A percentile compares a stretch with the other conserved stretches of the same genome.
Evolutionary conservation across 2,888 invertebrate species (phyloP).

Genomic region (Synanthedon tipuliformis): DNA sequence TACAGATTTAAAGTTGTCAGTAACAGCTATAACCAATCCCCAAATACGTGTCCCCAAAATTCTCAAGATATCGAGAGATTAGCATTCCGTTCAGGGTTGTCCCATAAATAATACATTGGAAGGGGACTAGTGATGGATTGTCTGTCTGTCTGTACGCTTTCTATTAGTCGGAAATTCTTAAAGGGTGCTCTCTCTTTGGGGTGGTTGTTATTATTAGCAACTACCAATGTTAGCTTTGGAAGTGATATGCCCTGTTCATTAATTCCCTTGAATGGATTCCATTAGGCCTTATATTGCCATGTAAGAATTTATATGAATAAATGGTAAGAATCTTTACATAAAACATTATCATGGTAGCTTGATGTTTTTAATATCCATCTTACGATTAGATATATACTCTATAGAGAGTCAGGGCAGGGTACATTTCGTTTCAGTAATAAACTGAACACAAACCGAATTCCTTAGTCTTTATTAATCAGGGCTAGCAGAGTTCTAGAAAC

Average conservation of each 20-base stretch:
- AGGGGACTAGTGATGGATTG: slow-evolving; percentile 63
- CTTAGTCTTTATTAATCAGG: too few relatives aligned
- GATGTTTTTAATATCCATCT: too few relatives aligned
- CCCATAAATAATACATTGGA: slow-evolving; percentile 68
- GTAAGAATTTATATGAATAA: not conserved
- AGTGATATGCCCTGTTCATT: slow-evolving; percentile 47
- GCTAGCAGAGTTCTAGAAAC: too few relatives aligned
- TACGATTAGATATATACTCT: too few relatives aligned
- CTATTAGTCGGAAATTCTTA: slow-evolving; percentile 67
- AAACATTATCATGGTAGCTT: too few relatives aligned
- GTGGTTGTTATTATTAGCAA: slow-evolving; percentile 53
- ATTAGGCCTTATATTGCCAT: not conserved
- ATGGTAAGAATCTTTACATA: not conserved
- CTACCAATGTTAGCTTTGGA: slow-evolving; percentile 58
- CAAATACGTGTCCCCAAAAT: slow-evolving; percentile 42
- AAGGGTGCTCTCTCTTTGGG: slow-evolving; percentile 54
- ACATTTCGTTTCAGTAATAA: too few relatives aligned
- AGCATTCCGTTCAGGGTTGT: slow-evolving; percentile 52
- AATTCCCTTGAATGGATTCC: slow-evolving; percentile 24
- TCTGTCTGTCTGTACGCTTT: slow-evolving; percentile 62
- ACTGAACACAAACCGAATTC: too few relatives aligned
- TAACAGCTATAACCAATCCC: not conserved
- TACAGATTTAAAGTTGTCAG: slow-evolving; percentile 16
- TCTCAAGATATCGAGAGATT: slow-evolving; percentile 70
- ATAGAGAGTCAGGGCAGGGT: too few relatives aligned